A percentile compares a stretch with the other conserved stretches of the same genome.
phyloP scores from a whole-genome alignment of 2,113 vertebrate genomes.

The Centropristis striata region DNA sequence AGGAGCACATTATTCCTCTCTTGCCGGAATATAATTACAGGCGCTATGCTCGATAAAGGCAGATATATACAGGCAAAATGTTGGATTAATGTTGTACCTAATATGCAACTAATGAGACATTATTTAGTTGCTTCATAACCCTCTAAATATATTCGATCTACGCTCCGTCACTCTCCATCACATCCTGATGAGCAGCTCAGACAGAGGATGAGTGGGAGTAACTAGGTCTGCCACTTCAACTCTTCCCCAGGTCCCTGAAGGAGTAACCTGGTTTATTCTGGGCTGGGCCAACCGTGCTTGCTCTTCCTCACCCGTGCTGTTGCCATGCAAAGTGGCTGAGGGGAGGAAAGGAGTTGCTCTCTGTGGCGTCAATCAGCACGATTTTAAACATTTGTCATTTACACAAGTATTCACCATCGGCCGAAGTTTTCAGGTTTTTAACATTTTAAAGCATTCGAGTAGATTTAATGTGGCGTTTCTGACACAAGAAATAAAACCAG shows the following conservation, averaged over 20 bases:
- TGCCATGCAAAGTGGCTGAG: slow-evolving; percentile 65
- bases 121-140: slow-evolving; percentile 44
- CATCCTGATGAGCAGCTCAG: slow-evolving; percentile 57
- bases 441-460: background rate
- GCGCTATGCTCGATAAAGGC: slow-evolving; percentile 14
- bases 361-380: background rate
- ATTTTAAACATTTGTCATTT: background rate
- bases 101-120: slow-evolving; percentile 51
- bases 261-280: slow-evolving; percentile 81
- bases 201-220: slow-evolving; percentile 68
- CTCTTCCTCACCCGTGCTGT: slow-evolving; percentile 61
- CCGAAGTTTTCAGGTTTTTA: background rate
- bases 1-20: background rate
- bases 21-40: slow-evolving; percentile 43
- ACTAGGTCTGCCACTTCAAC: slow-evolving; percentile 75
- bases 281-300: slow-evolving; percentile 55
- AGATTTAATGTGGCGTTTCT: background rate
- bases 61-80: slow-evolving; percentile 47
- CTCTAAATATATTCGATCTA: background rate
- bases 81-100: slow-evolving; percentile 43
- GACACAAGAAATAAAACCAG: too few species aligned
- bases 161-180: slow-evolving; percentile 39
- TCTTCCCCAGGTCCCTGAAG: slow-evolving; percentile 70
- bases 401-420: background rate
- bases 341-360: slow-evolving; percentile 18